Percentiles rank a stretch among this genome's conserved stretches.
phyloP scores from a whole-genome alignment of 2,113 vertebrate genomes.

The Tetrax tetrax region DNA sequence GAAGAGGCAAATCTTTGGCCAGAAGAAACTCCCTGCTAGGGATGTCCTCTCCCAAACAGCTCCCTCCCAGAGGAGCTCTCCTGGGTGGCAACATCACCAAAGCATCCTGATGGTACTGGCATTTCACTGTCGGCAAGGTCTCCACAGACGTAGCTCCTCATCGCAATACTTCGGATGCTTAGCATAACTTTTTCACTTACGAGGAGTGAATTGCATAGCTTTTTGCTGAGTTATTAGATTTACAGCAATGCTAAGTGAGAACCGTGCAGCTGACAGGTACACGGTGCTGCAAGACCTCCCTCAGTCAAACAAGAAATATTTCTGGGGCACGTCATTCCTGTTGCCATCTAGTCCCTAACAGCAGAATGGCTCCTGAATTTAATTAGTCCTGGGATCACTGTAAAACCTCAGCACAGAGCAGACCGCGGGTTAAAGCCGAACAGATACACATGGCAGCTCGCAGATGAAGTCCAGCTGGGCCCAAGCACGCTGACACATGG shows the following conservation, averaged over 20 bases:
- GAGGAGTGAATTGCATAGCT: background rate
- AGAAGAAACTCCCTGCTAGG: background rate
- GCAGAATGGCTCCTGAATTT: background rate
- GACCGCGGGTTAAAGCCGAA: background rate
- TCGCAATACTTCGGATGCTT: background rate
- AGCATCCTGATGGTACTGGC: background rate
- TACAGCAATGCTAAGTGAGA: background rate
- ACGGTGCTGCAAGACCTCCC: background rate
- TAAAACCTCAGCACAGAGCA: background rate
- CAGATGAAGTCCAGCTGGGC: background rate
- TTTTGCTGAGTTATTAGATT: slow-evolving; percentile 1
- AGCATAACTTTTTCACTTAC: background rate
- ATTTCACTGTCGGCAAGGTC: background rate
- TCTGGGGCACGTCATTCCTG: background rate
- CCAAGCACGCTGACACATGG: background rate
- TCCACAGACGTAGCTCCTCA: background rate
- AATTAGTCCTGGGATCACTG: background rate
- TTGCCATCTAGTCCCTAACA: background rate
- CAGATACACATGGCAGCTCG: background rate
- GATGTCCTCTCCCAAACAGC: background rate
- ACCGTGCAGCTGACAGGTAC: background rate
- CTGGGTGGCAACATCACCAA: background rate
- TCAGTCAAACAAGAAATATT: background rate
- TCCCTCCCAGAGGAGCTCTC: background rate
- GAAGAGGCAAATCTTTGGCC: background rate